Evolutionary conservation across 2,113 vertebrate species (phyloP).

Genomic region (Triplophysa tibetana): DNA sequence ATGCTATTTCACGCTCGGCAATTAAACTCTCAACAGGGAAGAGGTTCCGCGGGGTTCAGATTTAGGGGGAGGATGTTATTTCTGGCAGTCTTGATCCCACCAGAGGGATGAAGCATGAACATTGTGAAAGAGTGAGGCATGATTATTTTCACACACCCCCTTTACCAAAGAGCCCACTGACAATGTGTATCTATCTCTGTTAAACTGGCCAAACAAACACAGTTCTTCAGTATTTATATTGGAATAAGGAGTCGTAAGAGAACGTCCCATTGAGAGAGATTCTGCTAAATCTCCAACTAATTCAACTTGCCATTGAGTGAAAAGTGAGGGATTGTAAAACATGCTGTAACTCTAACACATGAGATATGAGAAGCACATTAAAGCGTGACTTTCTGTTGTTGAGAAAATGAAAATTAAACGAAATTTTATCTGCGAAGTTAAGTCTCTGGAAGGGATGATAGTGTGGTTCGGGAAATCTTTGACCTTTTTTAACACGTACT

Average conservation of each 20-base stretch:
- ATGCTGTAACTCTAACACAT: not conserved
- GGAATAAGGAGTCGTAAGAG: not conserved
- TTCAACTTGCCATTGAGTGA: not conserved
- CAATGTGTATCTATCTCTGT: not conserved
- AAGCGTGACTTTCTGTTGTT: not conserved
- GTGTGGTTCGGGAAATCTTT: not conserved
- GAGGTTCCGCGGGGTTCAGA: not conserved
- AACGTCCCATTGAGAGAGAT: not conserved
- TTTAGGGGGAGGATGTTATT: conserved; percentile 2
- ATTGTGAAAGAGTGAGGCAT: conserved; percentile 4
- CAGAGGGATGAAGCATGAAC: conserved; percentile 1
- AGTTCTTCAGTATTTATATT: not conserved
- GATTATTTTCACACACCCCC: conserved; percentile 2
- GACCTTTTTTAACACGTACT: not conserved
- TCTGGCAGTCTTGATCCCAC: conserved; percentile 9
- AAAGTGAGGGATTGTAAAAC: not conserved
- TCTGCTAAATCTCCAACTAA: not conserved
- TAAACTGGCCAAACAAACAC: not conserved
- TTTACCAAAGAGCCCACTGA: conserved; percentile 4
- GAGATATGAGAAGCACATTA: not conserved
- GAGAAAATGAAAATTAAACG: not conserved
- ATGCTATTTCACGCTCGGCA: conserved; percentile 10
- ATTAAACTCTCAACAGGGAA: not conserved
- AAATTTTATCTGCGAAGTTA: not conserved
- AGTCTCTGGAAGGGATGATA: not conserved